Base-by-base conservation (phyloP, 2,797 vertebrate species). In the Tangara arthus region DNA sequence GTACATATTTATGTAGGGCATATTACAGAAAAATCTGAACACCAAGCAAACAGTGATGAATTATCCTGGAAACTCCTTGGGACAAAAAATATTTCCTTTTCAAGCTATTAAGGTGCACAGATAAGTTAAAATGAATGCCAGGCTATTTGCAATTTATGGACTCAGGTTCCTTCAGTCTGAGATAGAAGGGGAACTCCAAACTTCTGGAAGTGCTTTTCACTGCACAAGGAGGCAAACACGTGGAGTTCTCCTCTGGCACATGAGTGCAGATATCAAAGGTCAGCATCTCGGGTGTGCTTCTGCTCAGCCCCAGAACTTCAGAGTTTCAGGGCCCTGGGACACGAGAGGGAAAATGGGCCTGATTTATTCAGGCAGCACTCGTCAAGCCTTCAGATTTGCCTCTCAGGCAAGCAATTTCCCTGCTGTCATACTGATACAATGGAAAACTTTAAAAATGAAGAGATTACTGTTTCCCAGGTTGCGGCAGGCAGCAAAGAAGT, bases 81-180 rank as follows among this genome's bases (percentile, higher is more conserved):
- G 76, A 96, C 83, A 61, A 83, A 96, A 96, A 93, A 61, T 83
- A 86, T 93, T 94, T 93, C 46, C 11, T 89, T 90, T 91, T 68
- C 42, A 89, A 91, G 34, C 9, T 88, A 79, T 81, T 69, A 61
- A 68, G 28, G 91, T 72, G 19, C 30, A 59, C 35, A 86, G 95
- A 94, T 93, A 86, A 83, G 34, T 81, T 87, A 71, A 83, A 94
- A 75, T 55, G 26, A 61, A 64, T 72, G n/a, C 50, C n/a, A 47
- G 21, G 6, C 9, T 83, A 15, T 71, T 94, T 63, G 7, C 8
- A 21, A 72, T 82, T 89, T 59, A 55, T 27, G 15, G 60, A 72
- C 37, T 56, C 13, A 82, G 32, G 42, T 75, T 82, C 59, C 35
- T 69, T 63, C 8, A 12, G 21, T 52, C 49, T 64, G 39, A 64